These are phyloP conservation scores for Ancistrus triradiatus DNA, from an alignment of 2,113 vertebrate genomes.

Conservation along the genomic window DNA sequence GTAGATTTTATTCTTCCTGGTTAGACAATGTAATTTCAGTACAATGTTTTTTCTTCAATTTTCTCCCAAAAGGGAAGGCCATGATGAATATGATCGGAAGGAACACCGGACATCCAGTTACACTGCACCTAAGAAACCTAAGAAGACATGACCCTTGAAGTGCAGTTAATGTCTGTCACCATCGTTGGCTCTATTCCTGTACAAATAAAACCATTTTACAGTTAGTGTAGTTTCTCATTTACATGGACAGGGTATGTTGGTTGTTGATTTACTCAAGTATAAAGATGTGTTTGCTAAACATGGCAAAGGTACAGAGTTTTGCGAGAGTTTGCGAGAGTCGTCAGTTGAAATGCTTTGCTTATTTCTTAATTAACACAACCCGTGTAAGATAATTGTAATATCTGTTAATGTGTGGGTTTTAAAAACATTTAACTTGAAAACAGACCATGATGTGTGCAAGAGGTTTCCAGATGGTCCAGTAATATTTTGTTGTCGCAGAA, in stretches of 20 bases:
- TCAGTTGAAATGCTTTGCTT: too few relatives aligned
- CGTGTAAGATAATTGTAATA: too few relatives aligned
- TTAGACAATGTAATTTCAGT: too few relatives aligned
- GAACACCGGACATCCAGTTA: conserved; percentile 82
- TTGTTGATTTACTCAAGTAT: not conserved
- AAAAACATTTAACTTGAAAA: too few relatives aligned
- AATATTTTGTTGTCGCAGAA: too few relatives aligned
- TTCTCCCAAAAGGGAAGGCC: conserved; percentile 79
- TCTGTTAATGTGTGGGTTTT: too few relatives aligned
- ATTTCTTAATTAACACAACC: too few relatives aligned
- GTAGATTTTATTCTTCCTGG: too few relatives aligned
- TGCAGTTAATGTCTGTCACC: not conserved
- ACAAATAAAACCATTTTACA: not conserved
- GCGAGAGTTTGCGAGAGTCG: not conserved
- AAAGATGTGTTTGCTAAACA: too few relatives aligned
- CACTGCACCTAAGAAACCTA: conserved; percentile 63
- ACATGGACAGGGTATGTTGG: not conserved
- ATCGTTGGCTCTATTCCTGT: not conserved
- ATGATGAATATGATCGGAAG: conserved; percentile 85
- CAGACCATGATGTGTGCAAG: too few relatives aligned
- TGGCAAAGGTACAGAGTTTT: not conserved
- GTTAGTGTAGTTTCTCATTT: not conserved
- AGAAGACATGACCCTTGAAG: conserved; percentile 42
- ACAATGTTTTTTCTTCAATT: too few relatives aligned
- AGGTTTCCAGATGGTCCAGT: too few relatives aligned